Evolutionary conservation across 1,140 invertebrate species (phyloP).

Genomic region (Drosophila orosa): DNA sequence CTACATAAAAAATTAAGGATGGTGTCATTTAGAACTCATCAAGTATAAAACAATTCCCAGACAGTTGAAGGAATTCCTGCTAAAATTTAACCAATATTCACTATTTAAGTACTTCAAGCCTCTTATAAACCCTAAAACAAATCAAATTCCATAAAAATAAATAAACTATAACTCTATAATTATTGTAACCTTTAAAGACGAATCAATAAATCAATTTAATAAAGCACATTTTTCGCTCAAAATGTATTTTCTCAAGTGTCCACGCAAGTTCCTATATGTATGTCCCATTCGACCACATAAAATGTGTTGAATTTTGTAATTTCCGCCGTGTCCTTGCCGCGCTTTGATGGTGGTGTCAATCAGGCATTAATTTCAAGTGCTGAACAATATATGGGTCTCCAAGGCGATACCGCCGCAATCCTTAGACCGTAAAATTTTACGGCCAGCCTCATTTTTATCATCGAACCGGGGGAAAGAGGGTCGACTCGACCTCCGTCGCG

Average conservation of each 20-base stretch:
- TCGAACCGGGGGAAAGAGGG: neutral
- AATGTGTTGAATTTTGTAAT: slow-evolving; percentile 22
- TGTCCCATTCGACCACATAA: slow-evolving; percentile 11
- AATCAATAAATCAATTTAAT: neutral
- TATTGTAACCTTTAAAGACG: neutral
- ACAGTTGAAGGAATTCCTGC: neutral
- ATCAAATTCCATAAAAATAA: neutral
- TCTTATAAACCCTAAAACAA: neutral
- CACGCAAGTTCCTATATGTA: neutral
- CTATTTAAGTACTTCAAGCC: neutral
- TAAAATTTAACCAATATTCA: neutral
- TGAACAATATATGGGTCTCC: slow-evolving; percentile 32
- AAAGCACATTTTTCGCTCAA: no score
- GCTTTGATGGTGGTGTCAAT: slow-evolving; percentile 55
- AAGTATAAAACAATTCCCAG: neutral
- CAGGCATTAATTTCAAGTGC: slow-evolving; percentile 52
- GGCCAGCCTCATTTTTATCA: slow-evolving; percentile 31
- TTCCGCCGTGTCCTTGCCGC: slow-evolving; percentile 13
- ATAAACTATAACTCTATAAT: neutral
- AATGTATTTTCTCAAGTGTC: neutral
- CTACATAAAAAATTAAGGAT: neutral
- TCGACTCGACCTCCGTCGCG: neutral
- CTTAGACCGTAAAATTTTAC: slow-evolving; percentile 37
- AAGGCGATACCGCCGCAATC: slow-evolving; percentile 14
- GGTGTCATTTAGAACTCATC: neutral